Conservation (phyloP, 2,888 invertebrate genomes). For the Unio delphinus region DNA sequence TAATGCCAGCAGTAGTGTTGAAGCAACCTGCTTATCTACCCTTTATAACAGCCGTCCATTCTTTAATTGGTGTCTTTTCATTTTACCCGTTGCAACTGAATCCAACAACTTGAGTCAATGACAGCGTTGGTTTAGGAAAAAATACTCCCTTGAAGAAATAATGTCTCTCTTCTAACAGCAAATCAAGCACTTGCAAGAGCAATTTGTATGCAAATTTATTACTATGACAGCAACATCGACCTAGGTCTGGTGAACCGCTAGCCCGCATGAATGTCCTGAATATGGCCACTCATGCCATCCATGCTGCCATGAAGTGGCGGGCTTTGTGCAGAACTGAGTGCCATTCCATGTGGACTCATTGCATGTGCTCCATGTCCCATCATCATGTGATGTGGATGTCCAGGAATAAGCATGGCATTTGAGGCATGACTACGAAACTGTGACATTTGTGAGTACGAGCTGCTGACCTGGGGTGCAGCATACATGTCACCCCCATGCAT, state of each 20-base stretch:
- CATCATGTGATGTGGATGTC: slow-evolving; percentile 74
- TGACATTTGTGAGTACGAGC: slow-evolving; percentile 72
- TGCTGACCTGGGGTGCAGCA: slow-evolving; percentile 63
- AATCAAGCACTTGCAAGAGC: no score
- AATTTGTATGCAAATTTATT: no score
- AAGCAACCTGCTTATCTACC: no score
- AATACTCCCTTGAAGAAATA: no score
- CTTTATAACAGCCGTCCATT: no score
- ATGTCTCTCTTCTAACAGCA: no score
- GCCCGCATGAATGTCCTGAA: slow-evolving; percentile 71
- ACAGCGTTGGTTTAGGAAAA: no score
- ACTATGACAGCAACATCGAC: no score
- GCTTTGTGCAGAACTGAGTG: slow-evolving; percentile 69
- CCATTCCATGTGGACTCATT: slow-evolving; percentile 71
- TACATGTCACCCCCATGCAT: slow-evolving; percentile 69
- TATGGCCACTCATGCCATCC: slow-evolving; percentile 68
- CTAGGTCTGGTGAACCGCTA: slow-evolving; percentile 17
- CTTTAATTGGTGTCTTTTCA: no score
- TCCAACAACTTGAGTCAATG: no score
- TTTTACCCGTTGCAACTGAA: no score
- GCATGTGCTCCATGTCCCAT: slow-evolving; percentile 70
- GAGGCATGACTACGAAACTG: slow-evolving; percentile 72
- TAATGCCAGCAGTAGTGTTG: no score
- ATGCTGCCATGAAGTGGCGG: slow-evolving; percentile 70
- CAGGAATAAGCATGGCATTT: slow-evolving; percentile 73